phyloP scores from a whole-genome alignment of 2,797 vertebrate genomes.

The Eulemur rubriventer region DNA sequence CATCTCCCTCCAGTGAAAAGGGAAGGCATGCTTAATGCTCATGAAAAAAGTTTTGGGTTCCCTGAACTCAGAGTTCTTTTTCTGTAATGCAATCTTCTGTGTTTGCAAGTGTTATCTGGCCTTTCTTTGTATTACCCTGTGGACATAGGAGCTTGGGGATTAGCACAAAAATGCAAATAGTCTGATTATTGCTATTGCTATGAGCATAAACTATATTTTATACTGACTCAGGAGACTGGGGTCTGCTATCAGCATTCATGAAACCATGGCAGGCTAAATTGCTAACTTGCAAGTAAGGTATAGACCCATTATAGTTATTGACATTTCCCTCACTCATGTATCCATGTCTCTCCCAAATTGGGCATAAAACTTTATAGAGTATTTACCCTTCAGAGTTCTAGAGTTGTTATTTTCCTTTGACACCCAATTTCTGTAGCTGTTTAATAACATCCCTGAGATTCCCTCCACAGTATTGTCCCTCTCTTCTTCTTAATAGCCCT shows the following conservation, averaged over 20 bases:
- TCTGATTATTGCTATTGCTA: background rate
- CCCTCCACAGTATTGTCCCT: background rate
- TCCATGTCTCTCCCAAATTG: background rate
- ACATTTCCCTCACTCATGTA: background rate
- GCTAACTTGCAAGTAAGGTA: background rate
- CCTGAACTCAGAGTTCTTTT: background rate
- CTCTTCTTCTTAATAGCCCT: background rate
- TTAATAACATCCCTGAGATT: background rate
- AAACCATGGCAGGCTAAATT: background rate
- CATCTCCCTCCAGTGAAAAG: background rate
- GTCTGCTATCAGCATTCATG: background rate
- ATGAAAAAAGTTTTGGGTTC: background rate
- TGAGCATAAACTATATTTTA: background rate
- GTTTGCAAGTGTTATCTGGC: background rate
- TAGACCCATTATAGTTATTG: background rate
- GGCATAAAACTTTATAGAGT: background rate
- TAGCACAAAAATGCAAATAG: background rate
- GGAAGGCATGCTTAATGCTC: background rate
- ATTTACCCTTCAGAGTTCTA: background rate
- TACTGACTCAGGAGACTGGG: background rate
- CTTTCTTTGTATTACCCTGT: background rate
- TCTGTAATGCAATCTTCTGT: background rate
- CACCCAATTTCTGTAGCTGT: background rate
- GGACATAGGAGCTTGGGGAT: background rate
- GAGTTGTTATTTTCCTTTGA: background rate